Percentiles rank a stretch among this genome's conserved stretches.
These are phyloP conservation scores for Phodopus roborovskii DNA, from an alignment of 2,113 vertebrate genomes.

Conservation along the genomic window DNA sequence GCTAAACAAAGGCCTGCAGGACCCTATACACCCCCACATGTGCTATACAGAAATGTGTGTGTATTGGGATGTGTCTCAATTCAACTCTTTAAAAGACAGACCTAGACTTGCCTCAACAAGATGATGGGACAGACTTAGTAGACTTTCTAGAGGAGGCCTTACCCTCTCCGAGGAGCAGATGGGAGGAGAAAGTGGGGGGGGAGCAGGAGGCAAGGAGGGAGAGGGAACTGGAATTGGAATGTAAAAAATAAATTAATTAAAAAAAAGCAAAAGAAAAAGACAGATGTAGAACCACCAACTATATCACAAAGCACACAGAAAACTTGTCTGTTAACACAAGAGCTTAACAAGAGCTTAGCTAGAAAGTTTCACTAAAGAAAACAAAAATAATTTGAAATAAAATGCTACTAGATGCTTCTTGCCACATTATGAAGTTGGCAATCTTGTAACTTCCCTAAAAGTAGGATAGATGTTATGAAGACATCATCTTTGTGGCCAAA, in stretches of 20 bases:
- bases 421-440: neutral
- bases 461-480: neutral
- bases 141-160: no score
- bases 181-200: no score
- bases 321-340: neutral
- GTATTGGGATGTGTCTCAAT: neutral
- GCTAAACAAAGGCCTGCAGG: neutral
- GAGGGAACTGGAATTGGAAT: no score
- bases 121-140: no score
- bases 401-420: neutral
- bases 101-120: no score
- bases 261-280: no score
- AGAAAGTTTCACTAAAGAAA: neutral
- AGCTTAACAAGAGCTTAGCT: neutral
- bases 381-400: slow-evolving; percentile 37
- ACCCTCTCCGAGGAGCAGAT: no score
- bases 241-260: no score
- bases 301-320: rapidly evolving
- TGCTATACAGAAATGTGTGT: rapidly evolving
- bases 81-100: neutral
- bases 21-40: neutral
- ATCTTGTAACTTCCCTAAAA: neutral
- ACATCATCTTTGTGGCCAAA: neutral
- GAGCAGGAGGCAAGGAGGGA: no score
- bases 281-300: no score